phyloP scores from a whole-genome alignment of 2,888 invertebrate species.

The Cheilosia variabilis region DNA sequence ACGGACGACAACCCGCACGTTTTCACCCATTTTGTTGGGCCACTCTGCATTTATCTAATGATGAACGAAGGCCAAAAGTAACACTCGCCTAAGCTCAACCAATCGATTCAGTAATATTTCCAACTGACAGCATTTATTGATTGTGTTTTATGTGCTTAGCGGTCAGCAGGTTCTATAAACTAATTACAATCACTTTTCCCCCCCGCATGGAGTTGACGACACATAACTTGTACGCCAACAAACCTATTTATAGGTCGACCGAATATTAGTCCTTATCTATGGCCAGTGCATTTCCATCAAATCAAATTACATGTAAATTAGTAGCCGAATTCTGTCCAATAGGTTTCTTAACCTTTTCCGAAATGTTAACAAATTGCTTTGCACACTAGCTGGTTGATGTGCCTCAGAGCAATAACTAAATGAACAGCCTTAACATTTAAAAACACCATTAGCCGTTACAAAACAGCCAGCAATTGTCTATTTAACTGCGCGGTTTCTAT shows the following conservation, averaged over 20 bases:
- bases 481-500: not conserved
- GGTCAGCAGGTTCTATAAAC: not conserved
- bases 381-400: too few species aligned
- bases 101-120: slow-evolving; percentile 21
- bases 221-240: too few species aligned
- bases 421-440: too few species aligned
- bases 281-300: too few species aligned
- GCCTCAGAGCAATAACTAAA: too few species aligned
- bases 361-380: too few species aligned
- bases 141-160: not conserved
- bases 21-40: slow-evolving; percentile 79
- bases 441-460: not conserved
- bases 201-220: too few species aligned
- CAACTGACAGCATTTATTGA: slow-evolving; percentile 27
- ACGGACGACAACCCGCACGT: slow-evolving; percentile 81
- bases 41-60: not conserved
- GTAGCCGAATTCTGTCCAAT: too few species aligned
- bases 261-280: too few species aligned
- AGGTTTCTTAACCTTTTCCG: too few species aligned
- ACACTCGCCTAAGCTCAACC: not conserved
- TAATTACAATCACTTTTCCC: not conserved
- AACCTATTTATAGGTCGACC: too few species aligned
- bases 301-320: too few species aligned
- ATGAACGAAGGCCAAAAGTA: slow-evolving; percentile 21
- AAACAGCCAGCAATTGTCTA: not conserved